Conservation (phyloP, 2,113 vertebrate genomes). For the Neomonachus schauinslandi region DNA sequence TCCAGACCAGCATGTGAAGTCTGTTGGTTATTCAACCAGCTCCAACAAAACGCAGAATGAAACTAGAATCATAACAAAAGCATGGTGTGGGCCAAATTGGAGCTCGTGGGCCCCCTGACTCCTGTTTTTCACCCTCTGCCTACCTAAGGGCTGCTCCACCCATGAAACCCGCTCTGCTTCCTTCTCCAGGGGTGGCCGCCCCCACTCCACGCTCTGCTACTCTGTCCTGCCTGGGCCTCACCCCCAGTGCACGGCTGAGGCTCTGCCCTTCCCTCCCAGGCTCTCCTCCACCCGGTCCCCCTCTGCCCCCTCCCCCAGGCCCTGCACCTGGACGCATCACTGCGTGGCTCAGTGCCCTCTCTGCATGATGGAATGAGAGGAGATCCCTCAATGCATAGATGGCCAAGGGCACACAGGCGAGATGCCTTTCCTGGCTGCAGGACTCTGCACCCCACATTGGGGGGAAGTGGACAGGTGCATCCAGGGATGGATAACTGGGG, state of each 20-base stretch:
- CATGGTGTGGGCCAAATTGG: neutral
- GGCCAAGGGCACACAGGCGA: rapidly evolving
- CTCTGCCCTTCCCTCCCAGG: neutral
- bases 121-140: no score
- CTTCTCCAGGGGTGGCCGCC: neutral
- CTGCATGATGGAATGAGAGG: neutral
- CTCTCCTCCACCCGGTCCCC: neutral
- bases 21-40: neutral
- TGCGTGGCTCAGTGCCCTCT: neutral
- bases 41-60: neutral
- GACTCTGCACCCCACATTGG: neutral
- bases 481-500: neutral
- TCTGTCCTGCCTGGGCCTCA: neutral
- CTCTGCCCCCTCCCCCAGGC: neutral
- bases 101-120: no score
- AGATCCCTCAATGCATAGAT: rapidly evolving
- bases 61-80: neutral
- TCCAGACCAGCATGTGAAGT: neutral
- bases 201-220: neutral
- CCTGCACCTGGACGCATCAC: rapidly evolving
- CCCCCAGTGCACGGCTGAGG: no score
- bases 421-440: rapidly evolving
- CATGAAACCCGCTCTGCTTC: rapidly evolving
- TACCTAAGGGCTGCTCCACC: no score
- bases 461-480: no score